phyloP scores from a whole-genome alignment of 2,888 invertebrate genomes.

The Lypha dubia region DNA sequence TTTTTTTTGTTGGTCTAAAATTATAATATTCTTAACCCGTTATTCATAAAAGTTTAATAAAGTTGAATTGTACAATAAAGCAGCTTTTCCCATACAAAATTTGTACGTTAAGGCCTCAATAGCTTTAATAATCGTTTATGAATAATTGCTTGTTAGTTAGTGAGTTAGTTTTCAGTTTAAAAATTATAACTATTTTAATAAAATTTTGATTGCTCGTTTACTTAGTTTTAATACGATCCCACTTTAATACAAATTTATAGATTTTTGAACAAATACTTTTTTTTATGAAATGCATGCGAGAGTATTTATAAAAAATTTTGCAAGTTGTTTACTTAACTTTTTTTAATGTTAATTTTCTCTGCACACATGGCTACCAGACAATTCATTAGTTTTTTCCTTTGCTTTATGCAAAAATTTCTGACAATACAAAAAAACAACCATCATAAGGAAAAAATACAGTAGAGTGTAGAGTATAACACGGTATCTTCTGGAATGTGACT shows the following conservation, averaged over 20 bases:
- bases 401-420: conserved; percentile 44
- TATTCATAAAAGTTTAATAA: not conserved
- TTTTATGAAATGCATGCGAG: too few species aligned
- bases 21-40: conserved; percentile 12
- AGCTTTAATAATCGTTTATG: too few species aligned
- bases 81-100: too few species aligned
- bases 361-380: conserved; percentile 60
- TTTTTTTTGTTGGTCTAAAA: conserved; percentile 16
- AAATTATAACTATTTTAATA: conserved; percentile 49
- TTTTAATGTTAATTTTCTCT: conserved; percentile 64
- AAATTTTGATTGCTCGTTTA: conserved; percentile 64
- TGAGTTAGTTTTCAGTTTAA: conserved; percentile 26
- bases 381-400: conserved; percentile 49
- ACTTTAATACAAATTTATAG: conserved; percentile 1
- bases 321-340: conserved; percentile 52
- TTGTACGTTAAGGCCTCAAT: too few species aligned
- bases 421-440: conserved; percentile 8
- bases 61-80: too few species aligned
- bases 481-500: conserved; percentile 43
- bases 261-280: not conserved
- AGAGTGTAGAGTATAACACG: not conserved
- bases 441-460: conserved; percentile 1
- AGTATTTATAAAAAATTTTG: conserved; percentile 4
- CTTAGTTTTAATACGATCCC: conserved; percentile 53
- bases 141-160: too few species aligned